phyloP scores from a whole-genome alignment of 2,888 invertebrate species.

The Bimastos eiseni region DNA sequence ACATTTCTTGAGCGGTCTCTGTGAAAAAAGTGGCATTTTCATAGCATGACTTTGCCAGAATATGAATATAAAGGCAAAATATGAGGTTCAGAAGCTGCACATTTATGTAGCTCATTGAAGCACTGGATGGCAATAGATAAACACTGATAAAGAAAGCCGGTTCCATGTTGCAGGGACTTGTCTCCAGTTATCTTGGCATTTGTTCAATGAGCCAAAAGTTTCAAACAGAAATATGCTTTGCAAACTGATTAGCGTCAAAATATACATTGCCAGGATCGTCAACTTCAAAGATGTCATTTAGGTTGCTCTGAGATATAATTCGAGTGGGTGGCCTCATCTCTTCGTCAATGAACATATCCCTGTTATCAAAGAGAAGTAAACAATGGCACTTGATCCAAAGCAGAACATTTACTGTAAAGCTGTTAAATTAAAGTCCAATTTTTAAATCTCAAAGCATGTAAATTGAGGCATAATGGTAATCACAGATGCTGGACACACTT shows the following conservation, averaged over 20 bases:
- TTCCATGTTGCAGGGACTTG: no score
- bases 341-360: constrained; percentile 60
- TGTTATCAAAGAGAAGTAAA: constrained; percentile 41
- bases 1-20: neutral
- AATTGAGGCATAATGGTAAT: neutral
- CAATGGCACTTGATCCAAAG: neutral
- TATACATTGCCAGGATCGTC: constrained; percentile 50
- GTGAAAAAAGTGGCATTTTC: neutral
- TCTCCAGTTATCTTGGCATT: no score
- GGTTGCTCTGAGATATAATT: constrained; percentile 56
- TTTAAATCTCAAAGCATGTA: neutral
- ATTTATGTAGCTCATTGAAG: no score
- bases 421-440: neutral
- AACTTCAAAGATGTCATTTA: constrained; percentile 59
- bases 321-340: constrained; percentile 54
- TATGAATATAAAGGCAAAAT: neutral
- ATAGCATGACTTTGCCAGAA: neutral
- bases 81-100: no score
- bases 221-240: neutral
- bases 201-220: neutral
- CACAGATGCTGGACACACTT: neutral
- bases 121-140: no score
- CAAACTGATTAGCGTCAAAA: neutral
- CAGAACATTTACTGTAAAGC: neutral
- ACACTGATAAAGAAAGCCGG: no score